Percentiles rank a stretch among this genome's conserved stretches.
phyloP scores from a whole-genome alignment of 2,113 vertebrate species.

The Esox niger region DNA sequence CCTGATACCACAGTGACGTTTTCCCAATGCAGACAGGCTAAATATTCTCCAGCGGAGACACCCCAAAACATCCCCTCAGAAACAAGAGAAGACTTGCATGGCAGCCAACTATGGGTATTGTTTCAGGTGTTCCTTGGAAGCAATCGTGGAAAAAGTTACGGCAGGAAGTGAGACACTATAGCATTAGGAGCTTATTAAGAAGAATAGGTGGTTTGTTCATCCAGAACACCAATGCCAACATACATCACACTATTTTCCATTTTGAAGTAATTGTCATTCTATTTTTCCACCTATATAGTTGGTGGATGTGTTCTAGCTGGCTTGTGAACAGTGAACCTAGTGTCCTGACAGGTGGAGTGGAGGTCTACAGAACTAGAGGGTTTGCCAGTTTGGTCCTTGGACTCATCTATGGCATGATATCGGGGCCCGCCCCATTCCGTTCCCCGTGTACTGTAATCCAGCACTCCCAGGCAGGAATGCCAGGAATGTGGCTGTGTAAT shows the following conservation, averaged over 20 bases:
- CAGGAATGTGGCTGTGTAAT: slow-evolving; percentile 66
- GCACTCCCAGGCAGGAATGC: slow-evolving; percentile 60
- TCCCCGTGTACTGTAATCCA: slow-evolving; percentile 57
- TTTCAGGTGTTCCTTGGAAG: slow-evolving; percentile 62
- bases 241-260: neutral
- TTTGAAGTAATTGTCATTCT: no score
- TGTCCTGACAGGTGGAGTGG: neutral
- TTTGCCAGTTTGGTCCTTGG: neutral
- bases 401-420: slow-evolving; percentile 27
- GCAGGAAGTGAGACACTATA: slow-evolving; percentile 11
- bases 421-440: slow-evolving; percentile 40
- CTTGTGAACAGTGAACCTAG: neutral
- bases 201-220: neutral
- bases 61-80: neutral
- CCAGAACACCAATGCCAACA: neutral
- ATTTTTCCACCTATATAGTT: no score
- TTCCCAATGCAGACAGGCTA: neutral
- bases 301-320: no score
- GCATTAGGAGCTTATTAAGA: neutral
- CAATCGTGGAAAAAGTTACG: slow-evolving; percentile 55
- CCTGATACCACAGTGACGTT: neutral
- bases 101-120: slow-evolving; percentile 37
- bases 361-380: no score
- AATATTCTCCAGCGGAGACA: slow-evolving; percentile 14
- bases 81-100: slow-evolving; percentile 59